Evolutionary conservation across 2,113 vertebrate species (phyloP).

Genomic region (Orycteropus afer): DNA sequence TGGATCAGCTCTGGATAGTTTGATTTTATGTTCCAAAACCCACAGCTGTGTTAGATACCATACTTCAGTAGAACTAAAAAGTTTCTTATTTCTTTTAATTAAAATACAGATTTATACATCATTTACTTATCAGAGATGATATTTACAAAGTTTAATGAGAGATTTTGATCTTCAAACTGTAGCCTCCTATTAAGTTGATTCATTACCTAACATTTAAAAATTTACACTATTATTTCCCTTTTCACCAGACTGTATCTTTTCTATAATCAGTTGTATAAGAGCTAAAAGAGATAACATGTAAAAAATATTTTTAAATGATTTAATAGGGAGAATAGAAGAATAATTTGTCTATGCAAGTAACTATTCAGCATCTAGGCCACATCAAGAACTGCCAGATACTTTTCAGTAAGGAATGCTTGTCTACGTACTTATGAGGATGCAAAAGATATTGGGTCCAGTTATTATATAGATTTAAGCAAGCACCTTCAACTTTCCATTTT

Average conservation of each 20-base stretch:
- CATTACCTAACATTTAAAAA: constrained; percentile 52
- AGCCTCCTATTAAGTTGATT: constrained; percentile 52
- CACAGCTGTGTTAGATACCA: not conserved
- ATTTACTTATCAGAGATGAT: constrained; percentile 60
- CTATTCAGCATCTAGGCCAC: not conserved
- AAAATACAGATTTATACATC: constrained; percentile 52
- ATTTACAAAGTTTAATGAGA: constrained; percentile 56
- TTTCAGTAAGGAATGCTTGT: not conserved
- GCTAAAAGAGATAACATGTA: not conserved
- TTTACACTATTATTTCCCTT: constrained; percentile 30
- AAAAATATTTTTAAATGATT: not conserved
- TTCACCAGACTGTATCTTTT: not conserved
- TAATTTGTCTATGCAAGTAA: not conserved
- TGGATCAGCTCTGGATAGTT: not conserved
- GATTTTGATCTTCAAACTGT: constrained; percentile 4
- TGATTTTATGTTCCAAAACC: not conserved
- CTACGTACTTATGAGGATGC: not conserved
- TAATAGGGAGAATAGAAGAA: not conserved
- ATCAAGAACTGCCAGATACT: no score
- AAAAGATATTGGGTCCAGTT: not conserved
- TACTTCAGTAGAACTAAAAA: not conserved
- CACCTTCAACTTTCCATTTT: not conserved
- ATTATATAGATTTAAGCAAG: not conserved
- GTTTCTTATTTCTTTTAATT: constrained; percentile 54
- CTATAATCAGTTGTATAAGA: not conserved